Percentiles rank a stretch among this genome's conserved stretches.
Conservation (phyloP, 2,888 invertebrate genomes). For the Pristionchus maxplancki region DNA sequence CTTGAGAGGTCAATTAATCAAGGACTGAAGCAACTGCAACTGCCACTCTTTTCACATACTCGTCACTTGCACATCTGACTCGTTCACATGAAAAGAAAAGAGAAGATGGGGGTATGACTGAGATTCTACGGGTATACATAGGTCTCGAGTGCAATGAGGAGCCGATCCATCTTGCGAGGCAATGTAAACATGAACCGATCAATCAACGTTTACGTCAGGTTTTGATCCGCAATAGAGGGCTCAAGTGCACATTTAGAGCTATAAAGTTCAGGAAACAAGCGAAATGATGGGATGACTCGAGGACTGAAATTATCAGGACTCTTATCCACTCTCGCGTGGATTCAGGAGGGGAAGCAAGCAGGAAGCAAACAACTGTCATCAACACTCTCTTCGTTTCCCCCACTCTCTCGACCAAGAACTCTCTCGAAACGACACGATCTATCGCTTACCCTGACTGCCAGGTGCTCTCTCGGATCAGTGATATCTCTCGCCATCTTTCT, state of each 20-base stretch:
- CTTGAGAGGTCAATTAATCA: neutral
- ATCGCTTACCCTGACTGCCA: neutral
- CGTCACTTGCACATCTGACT: neutral
- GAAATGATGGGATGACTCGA: neutral
- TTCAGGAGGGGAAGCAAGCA: neutral
- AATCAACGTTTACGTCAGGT: neutral
- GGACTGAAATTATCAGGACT: neutral
- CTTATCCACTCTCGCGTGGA: neutral
- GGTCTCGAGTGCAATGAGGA: neutral
- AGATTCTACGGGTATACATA: neutral
- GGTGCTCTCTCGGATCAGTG: neutral
- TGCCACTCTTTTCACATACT: neutral
- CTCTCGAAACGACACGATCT: neutral
- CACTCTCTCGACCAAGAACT: neutral
- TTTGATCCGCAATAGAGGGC: neutral
- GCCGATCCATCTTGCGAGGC: neutral
- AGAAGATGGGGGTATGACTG: neutral
- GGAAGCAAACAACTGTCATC: constrained; percentile 41
- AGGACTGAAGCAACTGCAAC: neutral
- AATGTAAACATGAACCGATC: neutral
- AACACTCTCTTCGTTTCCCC: neutral
- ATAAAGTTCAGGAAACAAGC: neutral
- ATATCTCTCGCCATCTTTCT: neutral
- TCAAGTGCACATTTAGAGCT: neutral
- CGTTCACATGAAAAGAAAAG: neutral